Evolutionary conservation across 2,888 invertebrate species (phyloP), one percentile per base, ranked within the genome.

Genomic region (Scaeva pyrastri): DNA sequence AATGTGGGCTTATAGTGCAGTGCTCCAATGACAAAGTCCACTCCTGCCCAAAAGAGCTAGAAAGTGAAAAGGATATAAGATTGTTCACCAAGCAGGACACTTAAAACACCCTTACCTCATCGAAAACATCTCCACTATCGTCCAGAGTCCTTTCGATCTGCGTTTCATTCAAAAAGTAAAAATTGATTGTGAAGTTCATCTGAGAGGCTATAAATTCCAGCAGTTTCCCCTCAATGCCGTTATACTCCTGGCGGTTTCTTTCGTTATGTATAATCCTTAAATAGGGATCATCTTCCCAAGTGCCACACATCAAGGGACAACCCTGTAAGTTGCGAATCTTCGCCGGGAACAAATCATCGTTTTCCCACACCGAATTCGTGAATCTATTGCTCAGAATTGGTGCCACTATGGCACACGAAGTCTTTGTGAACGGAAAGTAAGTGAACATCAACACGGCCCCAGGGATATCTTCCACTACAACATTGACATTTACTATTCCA

Each of bases 201-300:
- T 88, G 88, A 0, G 55, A 7, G 10, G 90, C 89, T 72, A 89
- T 76, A 64, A 89, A 91, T 64, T 90, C 88, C 21, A 91, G 62
- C 12, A 91, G 77, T 0, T 88, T 88, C 0, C 90, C 91, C 64
- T 91, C 91, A 76, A 91, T 89, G 7, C 84, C 84, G 2, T 12
- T 48, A 6, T 31, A 43, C 2, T 41, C 83, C 4, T 74, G 60
- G 5, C 19, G 23, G 0, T 21, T 16, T 19, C 55, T 45, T 0
- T 19, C 36, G 11, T 79, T 23, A 1, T 79, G 73, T 0, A 74
- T 26, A 8, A 77, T 71, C 12, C 86, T 88, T 31, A 91, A 60
- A 72, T 90, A 91, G 4, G 91, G 91, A 88, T 89, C 88, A 14
- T 90, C 88, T 66, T 90, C 88, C 90, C 90, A 91, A 0, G 90